Conservation (phyloP, 2,888 invertebrate species). For the Caenorhabditis panamensis region DNA sequence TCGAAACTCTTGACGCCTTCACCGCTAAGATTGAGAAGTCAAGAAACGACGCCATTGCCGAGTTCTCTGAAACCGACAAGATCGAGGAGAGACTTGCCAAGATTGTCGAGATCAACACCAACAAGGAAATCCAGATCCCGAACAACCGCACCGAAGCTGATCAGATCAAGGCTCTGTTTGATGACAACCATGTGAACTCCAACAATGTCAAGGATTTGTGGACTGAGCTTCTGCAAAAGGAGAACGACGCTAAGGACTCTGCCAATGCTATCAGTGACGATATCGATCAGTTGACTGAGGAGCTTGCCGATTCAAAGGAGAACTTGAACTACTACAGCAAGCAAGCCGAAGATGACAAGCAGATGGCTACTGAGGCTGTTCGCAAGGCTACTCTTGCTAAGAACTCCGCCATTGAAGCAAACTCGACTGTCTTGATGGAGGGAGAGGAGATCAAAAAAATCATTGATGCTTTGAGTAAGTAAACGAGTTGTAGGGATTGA, state of each 20-base stretch:
- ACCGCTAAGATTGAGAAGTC: slow-evolving; percentile 92
- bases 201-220: not conserved
- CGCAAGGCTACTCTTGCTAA: slow-evolving; percentile 71
- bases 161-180: no score
- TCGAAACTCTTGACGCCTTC: slow-evolving; percentile 88
- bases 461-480: slow-evolving; percentile 67
- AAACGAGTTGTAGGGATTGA: not conserved
- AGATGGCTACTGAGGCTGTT: slow-evolving; percentile 72
- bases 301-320: slow-evolving; percentile 62
- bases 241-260: slow-evolving; percentile 60
- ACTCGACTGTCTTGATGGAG: slow-evolving; percentile 62
- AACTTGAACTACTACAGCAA: slow-evolving; percentile 69
- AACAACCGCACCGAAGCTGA: no score
- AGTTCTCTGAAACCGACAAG: slow-evolving; percentile 87
- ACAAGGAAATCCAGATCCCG: no score
- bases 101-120: slow-evolving; percentile 82
- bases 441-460: slow-evolving; percentile 71
- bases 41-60: slow-evolving; percentile 88
- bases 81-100: slow-evolving; percentile 87
- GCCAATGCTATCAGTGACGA: slow-evolving; percentile 63
- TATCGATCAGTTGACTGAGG: slow-evolving; percentile 67
- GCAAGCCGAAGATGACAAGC: slow-evolving; percentile 71
- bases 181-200: not conserved
- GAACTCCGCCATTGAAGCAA: slow-evolving; percentile 71
- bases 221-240: slow-evolving; percentile 45